These are phyloP conservation scores for Phortica variegata DNA, from an alignment of 1,140 invertebrate genomes.

Conservation along the genomic window DNA sequence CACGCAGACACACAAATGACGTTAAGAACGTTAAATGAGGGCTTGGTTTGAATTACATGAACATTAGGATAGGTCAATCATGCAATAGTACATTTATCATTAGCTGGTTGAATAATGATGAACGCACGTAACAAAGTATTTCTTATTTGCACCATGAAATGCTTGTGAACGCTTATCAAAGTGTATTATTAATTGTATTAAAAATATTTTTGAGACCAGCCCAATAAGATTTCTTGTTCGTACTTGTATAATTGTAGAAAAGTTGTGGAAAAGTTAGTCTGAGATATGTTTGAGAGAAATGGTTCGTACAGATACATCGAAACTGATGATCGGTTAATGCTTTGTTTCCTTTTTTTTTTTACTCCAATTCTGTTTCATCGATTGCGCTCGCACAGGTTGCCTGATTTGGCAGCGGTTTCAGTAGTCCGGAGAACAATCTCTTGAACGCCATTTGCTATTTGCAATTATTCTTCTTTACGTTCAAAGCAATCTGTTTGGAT, in stretches of 20 bases:
- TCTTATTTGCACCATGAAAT: too few relatives aligned
- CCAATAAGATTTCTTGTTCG: slow-evolving; percentile 38
- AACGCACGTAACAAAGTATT: too few relatives aligned
- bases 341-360: not conserved
- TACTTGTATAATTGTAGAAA: not conserved
- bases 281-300: slow-evolving; percentile 30
- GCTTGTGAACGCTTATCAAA: too few relatives aligned
- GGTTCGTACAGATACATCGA: too few relatives aligned
- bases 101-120: too few relatives aligned
- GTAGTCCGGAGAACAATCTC: slow-evolving; percentile 50
- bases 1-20: too few relatives aligned
- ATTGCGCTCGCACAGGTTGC: slow-evolving; percentile 45
- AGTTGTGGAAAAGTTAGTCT: slow-evolving; percentile 21
- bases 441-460: slow-evolving; percentile 56
- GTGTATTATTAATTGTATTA: slow-evolving; percentile 1
- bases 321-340: too few relatives aligned
- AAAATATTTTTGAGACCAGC: slow-evolving; percentile 49
- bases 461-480: slow-evolving; percentile 34
- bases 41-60: too few relatives aligned
- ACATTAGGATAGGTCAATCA: too few relatives aligned
- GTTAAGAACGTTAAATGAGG: too few relatives aligned
- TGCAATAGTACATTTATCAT: too few relatives aligned
- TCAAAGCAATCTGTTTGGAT: slow-evolving; percentile 48
- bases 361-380: slow-evolving; percentile 50
- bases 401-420: slow-evolving; percentile 49